These are phyloP conservation scores for Rhombomys opimus DNA, from an alignment of 2,113 vertebrate genomes.

Conservation along the genomic window DNA sequence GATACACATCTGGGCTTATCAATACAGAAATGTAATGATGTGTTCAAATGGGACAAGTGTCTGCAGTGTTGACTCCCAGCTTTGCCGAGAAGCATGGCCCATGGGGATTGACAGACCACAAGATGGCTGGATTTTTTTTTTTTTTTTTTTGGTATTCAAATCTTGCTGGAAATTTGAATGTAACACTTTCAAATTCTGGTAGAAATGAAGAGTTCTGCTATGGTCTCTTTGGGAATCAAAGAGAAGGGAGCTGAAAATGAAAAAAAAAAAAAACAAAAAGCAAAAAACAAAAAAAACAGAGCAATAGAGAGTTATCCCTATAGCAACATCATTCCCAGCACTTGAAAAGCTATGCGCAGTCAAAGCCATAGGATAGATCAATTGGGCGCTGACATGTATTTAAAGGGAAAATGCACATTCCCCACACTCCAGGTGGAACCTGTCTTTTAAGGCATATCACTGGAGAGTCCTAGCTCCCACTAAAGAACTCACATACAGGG, in stretches of 20 bases:
- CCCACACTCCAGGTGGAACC: background rate
- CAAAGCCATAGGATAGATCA: slow-evolving; percentile 10
- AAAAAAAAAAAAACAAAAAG: background rate
- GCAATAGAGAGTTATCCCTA: slow-evolving; percentile 27
- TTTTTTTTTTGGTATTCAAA: background rate
- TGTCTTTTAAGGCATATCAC: background rate
- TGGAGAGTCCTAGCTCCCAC: background rate
- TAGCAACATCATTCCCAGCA: background rate
- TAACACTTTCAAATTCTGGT: slow-evolving; percentile 22
- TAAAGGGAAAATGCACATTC: slow-evolving; percentile 36
- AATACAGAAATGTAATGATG: background rate
- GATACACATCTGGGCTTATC: background rate
- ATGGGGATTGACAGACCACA: background rate
- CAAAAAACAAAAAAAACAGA: background rate
- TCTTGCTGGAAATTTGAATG: slow-evolving; percentile 44
- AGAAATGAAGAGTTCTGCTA: background rate
- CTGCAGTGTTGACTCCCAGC: background rate
- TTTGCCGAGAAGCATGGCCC: background rate
- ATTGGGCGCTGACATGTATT: slow-evolving; percentile 28
- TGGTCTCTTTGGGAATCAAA: background rate
- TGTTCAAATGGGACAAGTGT: background rate
- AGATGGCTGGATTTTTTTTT: background rate
- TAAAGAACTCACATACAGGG: background rate
- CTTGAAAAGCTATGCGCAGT: slow-evolving; percentile 55
- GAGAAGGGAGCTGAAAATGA: background rate